phyloP scores from a whole-genome alignment of 2,113 vertebrate genomes.

The Oncorhynchus masou region DNA sequence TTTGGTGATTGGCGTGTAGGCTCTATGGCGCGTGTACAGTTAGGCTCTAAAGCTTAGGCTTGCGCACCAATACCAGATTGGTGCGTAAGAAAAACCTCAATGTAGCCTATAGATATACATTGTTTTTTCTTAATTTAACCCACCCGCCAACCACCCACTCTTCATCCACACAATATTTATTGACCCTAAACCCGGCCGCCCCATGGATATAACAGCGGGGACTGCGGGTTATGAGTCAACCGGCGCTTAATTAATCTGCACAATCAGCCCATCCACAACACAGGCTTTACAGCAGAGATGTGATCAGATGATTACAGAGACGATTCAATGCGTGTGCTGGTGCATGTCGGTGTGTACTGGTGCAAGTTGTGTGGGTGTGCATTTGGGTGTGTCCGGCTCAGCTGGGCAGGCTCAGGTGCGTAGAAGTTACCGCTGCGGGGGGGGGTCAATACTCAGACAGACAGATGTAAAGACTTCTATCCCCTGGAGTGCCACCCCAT shows the following conservation, averaged over 20 bases:
- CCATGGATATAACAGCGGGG: too few species aligned
- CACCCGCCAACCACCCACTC: too few species aligned
- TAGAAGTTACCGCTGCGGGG: not conserved
- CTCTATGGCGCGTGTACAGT: too few species aligned
- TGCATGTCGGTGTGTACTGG: not conserved
- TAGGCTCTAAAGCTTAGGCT: too few species aligned
- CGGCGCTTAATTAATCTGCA: not conserved
- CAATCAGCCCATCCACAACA: not conserved
- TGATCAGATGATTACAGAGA: too few species aligned
- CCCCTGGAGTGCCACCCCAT: not conserved
- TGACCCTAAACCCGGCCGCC: not conserved
- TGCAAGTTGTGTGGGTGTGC: not conserved
- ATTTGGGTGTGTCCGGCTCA: slow-evolving; percentile 5
- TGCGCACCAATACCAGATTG: too few species aligned
- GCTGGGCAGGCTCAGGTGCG: slow-evolving; percentile 14
- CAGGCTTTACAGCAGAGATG: not conserved
- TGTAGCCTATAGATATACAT: too few species aligned
- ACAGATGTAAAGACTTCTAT: not conserved
- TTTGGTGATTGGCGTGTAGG: too few species aligned
- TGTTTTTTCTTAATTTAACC: too few species aligned
- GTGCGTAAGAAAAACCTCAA: too few species aligned
- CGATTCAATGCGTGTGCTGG: not conserved
- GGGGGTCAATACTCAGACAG: not conserved
- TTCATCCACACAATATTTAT: too few species aligned
- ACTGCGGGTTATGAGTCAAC: too few species aligned